These are phyloP conservation scores for Oscheius sp. DNA, from an alignment of 2,888 invertebrate genomes.

Conservation along the genomic window DNA sequence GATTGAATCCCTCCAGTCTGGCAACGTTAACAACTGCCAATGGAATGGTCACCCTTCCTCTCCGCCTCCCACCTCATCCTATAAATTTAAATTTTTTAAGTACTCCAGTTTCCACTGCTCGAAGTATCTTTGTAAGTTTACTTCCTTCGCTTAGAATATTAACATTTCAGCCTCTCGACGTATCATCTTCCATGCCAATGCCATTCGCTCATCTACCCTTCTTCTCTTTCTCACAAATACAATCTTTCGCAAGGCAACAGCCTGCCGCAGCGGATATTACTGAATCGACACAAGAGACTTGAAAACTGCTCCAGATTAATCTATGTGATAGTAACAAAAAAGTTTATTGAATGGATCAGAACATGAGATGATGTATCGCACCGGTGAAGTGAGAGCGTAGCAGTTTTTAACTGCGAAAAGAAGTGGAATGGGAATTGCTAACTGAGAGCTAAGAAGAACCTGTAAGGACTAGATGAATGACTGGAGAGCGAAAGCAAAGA, in stretches of 20 bases:
- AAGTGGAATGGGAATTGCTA: constrained; percentile 16
- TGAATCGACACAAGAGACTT: constrained; percentile 1
- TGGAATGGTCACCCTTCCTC: constrained; percentile 30
- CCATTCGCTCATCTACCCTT: constrained; percentile 16
- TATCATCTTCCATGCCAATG: constrained; percentile 12
- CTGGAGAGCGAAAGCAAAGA: background rate
- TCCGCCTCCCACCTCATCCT: constrained; percentile 17
- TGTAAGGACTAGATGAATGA: constrained; percentile 23
- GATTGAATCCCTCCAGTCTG: constrained; percentile 20
- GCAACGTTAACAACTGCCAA: constrained; percentile 33
- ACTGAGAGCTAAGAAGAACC: constrained; percentile 34
- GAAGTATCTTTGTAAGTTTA: constrained; percentile 24
- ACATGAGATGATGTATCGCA: constrained; percentile 23
- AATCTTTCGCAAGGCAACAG: background rate
- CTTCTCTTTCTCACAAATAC: constrained; percentile 24
- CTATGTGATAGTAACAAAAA: background rate
- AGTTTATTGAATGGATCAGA: background rate
- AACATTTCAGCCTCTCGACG: constrained; percentile 24
- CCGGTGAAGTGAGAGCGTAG: constrained; percentile 12
- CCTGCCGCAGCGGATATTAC: background rate
- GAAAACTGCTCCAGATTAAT: constrained; percentile 1
- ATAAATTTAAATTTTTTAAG: constrained; percentile 22
- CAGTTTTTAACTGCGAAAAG: constrained; percentile 20
- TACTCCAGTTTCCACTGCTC: background rate
- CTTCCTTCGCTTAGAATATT: background rate